Evolutionary conservation across 2,888 invertebrate species (phyloP).

Genomic region (Galerucella nymphaeae): DNA sequence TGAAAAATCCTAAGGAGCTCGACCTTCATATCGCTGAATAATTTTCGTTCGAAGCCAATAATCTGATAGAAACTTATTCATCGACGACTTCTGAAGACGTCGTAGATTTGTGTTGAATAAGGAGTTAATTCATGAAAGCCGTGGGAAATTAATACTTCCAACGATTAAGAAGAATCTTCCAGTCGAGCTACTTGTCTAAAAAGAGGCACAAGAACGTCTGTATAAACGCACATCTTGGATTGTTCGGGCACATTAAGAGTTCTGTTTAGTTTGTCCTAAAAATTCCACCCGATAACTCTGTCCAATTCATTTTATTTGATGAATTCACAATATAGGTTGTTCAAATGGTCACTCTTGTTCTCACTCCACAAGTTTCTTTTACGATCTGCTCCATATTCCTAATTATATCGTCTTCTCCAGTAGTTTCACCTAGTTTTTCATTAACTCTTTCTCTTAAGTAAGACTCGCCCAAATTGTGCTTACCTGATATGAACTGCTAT

Average conservation of each 20-base stretch:
- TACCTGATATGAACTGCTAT: too few relatives aligned
- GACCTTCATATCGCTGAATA: slow-evolving; percentile 5
- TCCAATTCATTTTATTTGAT: too few relatives aligned
- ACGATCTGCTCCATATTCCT: too few relatives aligned
- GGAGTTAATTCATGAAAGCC: slow-evolving; percentile 21
- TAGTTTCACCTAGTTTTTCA: too few relatives aligned
- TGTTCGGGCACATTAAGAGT: slow-evolving; percentile 20
- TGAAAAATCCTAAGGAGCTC: background rate
- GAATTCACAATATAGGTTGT: too few relatives aligned
- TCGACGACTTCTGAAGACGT: slow-evolving; percentile 2
- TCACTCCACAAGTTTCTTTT: too few relatives aligned
- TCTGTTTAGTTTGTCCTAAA: slow-evolving; percentile 11
- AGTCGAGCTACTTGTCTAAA: slow-evolving; percentile 46
- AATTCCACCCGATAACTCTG: background rate
- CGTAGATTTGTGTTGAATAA: slow-evolving; percentile 18
- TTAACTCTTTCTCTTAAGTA: too few relatives aligned
- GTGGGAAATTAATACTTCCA: slow-evolving; percentile 30
- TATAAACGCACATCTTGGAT: slow-evolving; percentile 40
- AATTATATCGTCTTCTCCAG: too few relatives aligned
- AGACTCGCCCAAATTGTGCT: too few relatives aligned
- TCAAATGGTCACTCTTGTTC: too few relatives aligned
- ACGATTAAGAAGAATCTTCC: slow-evolving; percentile 38
- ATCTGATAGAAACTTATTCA: slow-evolving; percentile 21
- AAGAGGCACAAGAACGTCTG: slow-evolving; percentile 42
- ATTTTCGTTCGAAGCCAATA: slow-evolving; percentile 8